Percentiles rank a stretch among this genome's conserved stretches.
phyloP scores from a whole-genome alignment of 2,888 invertebrate genomes.

The Bruchidius siliquastri region DNA sequence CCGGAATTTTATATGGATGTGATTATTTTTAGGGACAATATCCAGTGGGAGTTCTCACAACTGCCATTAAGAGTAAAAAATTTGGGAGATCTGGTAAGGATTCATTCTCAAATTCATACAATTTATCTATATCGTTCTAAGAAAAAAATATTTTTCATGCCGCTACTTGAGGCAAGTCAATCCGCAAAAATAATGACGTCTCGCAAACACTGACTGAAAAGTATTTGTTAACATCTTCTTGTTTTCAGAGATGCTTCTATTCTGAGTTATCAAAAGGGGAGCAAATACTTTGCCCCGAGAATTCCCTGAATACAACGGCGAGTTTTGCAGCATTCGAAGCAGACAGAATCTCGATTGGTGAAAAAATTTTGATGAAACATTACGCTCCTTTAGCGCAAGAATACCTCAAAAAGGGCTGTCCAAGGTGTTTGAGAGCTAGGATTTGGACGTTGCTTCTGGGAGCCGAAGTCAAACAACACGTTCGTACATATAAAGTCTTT shows the following conservation, averaged over 20 bases:
- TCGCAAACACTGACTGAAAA: too few species aligned
- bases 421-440: slow-evolving; percentile 69
- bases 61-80: slow-evolving; percentile 82
- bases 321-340: slow-evolving; percentile 60
- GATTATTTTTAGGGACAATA: slow-evolving; percentile 55
- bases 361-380: slow-evolving; percentile 69
- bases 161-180: too few species aligned
- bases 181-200: too few species aligned
- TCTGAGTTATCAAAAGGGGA: slow-evolving; percentile 72
- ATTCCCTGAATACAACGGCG: slow-evolving; percentile 37
- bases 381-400: slow-evolving; percentile 88
- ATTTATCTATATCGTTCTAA: not conserved
- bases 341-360: slow-evolving; percentile 70
- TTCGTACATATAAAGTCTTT: slow-evolving; percentile 43
- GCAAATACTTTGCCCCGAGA: slow-evolving; percentile 63
- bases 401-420: slow-evolving; percentile 81
- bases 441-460: slow-evolving; percentile 87
- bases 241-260: slow-evolving; percentile 62
- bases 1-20: too few species aligned
- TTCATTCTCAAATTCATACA: not conserved
- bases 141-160: too few species aligned
- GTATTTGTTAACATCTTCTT: not conserved
- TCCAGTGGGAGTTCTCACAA: slow-evolving; percentile 82
- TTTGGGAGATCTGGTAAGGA: slow-evolving; percentile 72
- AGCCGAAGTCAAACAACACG: slow-evolving; percentile 65